Base-by-base conservation (phyloP, 2,113 vertebrate species). In the Parus major region DNA sequence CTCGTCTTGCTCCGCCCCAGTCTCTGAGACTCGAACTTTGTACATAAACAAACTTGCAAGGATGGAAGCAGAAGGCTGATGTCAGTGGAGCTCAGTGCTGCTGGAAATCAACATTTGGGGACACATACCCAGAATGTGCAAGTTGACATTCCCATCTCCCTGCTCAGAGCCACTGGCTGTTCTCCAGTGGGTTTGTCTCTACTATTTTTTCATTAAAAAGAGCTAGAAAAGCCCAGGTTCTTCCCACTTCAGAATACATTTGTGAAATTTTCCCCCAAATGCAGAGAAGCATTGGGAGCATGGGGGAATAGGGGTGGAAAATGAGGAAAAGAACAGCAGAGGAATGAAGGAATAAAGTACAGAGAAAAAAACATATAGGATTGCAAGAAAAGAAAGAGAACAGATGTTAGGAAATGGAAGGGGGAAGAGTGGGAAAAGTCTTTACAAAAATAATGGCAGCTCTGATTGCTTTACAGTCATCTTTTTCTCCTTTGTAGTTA, bases 371-470 rank as follows among this genome's bases (percentile, higher is more conserved):
- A 55, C 5, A 65, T 1, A 17, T 12, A 76, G 42, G 13, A 66
- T 9, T 80, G 55, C 16, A 83, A 61, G 12, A 63, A 78, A 93
- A 80, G n/a, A 72, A 82, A 84, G 36, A 86, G 33, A 93, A 65
- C 7, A 83, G 39, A 56, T 42, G 27, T 33, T 44, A 82, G n/a
- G 55, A 77, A 84, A 86, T 23, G 15, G 29, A 87, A 82, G 31
- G 28, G n/a, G 18, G 1, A 56, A 27, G 5, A 53, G n/a, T 50
- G 23, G 29, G 15, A 35, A 75, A 84, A 87, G 49, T 42, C 42
- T 83, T 72, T n/a, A 53, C 10, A 50, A 86, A 83, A 92, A 46
- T 35, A 4, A 73, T 91, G 72, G 28, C 63, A 82, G 25, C 7
- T 92, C 66, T 55, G 57, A 53, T 4, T 93, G 60, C 39, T 33